These are phyloP conservation scores for Manis crassicaudata DNA, from an alignment of 2,797 vertebrate genomes.

Conservation along the genomic window DNA sequence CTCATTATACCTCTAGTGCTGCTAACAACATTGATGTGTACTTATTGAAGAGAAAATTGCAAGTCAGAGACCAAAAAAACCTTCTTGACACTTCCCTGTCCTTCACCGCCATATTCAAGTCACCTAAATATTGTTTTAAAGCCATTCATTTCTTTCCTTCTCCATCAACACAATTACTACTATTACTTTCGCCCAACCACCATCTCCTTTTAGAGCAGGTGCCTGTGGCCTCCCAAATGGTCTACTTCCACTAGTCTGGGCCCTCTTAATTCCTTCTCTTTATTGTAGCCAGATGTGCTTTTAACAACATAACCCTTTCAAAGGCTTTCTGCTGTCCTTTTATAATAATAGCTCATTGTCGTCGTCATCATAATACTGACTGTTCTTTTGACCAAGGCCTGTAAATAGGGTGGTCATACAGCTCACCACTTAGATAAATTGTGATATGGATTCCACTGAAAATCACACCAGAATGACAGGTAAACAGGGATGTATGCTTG, in stretches of 20 bases:
- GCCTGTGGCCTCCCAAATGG: background rate
- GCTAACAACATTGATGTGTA: background rate
- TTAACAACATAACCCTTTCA: too few species aligned
- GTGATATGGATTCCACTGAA: background rate
- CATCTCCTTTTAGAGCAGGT: background rate
- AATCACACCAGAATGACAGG: background rate
- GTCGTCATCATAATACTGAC: fast-evolving
- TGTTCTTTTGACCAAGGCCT: background rate
- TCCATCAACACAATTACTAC: background rate
- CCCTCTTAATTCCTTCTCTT: background rate
- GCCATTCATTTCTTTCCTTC: background rate
- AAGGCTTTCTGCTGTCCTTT: background rate
- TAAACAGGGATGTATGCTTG: fast-evolving
- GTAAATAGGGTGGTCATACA: background rate
- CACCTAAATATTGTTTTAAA: background rate
- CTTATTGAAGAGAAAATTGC: background rate
- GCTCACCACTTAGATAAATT: fast-evolving
- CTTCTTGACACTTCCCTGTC: background rate
- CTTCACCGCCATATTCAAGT: background rate
- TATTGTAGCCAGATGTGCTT: background rate
- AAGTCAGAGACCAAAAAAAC: background rate
- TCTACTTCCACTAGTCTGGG: background rate
- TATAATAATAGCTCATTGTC: background rate
- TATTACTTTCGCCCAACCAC: background rate
- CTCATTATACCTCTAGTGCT: background rate